Conservation (phyloP, 2,888 invertebrate genomes). For the Ichneumoninae sp. region DNA sequence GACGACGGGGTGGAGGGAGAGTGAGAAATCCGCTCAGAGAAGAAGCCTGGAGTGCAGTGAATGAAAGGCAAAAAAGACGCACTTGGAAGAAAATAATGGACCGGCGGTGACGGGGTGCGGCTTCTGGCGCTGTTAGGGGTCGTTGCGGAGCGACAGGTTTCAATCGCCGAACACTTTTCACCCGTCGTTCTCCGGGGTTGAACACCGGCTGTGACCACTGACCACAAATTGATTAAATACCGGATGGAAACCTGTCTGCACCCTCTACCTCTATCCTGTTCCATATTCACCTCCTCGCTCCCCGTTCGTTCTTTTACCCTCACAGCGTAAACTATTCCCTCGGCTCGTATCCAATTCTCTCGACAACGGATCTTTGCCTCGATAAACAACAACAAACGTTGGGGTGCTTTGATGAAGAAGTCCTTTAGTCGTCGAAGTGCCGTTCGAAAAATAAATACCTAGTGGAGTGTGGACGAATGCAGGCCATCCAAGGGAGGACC, state of each 20-base stretch:
- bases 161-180: conserved; percentile 57
- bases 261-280: neutral
- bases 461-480: no score
- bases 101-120: neutral
- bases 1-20: neutral
- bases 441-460: neutral
- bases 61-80: conserved; percentile 1
- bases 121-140: conserved; percentile 13
- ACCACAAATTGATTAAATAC: conserved; percentile 60
- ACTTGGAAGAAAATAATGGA: conserved; percentile 20
- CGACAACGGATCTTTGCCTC: neutral
- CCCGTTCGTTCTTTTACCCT: neutral
- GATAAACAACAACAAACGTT: neutral
- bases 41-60: conserved; percentile 31
- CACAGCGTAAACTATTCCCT: neutral
- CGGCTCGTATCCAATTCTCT: neutral
- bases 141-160: conserved; percentile 34
- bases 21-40: conserved; percentile 12
- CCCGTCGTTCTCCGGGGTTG: conserved; percentile 38
- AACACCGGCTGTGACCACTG: conserved; percentile 35
- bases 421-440: neutral
- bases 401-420: neutral
- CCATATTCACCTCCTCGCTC: neutral
- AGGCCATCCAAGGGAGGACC: no score
- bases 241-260: conserved; percentile 28